Evolutionary conservation across 2,888 invertebrate species (phyloP).

Genomic region (Drosophila limbata): DNA sequence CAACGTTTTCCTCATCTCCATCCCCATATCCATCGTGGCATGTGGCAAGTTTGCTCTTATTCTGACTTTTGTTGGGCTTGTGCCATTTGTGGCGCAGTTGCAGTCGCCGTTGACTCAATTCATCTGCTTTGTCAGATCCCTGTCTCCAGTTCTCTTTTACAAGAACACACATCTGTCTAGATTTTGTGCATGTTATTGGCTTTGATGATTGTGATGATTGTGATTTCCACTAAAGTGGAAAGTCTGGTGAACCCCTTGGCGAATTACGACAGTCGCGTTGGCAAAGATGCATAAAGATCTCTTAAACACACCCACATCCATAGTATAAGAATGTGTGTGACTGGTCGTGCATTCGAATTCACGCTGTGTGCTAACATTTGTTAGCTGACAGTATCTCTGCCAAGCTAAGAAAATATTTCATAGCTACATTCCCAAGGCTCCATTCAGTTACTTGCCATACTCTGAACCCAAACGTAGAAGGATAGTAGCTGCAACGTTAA

Average conservation of each 20-base stretch:
- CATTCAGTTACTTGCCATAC: slow-evolving; percentile 10
- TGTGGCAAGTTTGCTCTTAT: slow-evolving; percentile 63
- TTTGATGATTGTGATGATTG: slow-evolving; percentile 67
- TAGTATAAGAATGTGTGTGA: slow-evolving; percentile 4
- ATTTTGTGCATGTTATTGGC: slow-evolving; percentile 70
- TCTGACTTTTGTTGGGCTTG: slow-evolving; percentile 43
- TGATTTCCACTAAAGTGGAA: slow-evolving; percentile 55
- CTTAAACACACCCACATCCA: neutral
- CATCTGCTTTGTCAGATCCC: slow-evolving; percentile 10
- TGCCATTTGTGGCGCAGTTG: slow-evolving; percentile 57
- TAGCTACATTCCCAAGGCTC: slow-evolving; percentile 11
- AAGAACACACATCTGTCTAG: slow-evolving; percentile 19
- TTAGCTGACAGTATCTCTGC: slow-evolving; percentile 33
- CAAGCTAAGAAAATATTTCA: slow-evolving; percentile 20
- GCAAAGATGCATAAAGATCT: slow-evolving; percentile 49
- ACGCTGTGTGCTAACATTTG: slow-evolving; percentile 18
- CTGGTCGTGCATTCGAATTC: slow-evolving; percentile 33
- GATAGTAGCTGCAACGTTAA: neutral
- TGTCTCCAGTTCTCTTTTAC: slow-evolving; percentile 1
- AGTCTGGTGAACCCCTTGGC: slow-evolving; percentile 80
- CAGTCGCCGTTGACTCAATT: slow-evolving; percentile 37
- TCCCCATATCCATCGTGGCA: slow-evolving; percentile 32
- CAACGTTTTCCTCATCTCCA: slow-evolving; percentile 15
- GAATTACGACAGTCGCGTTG: slow-evolving; percentile 41
- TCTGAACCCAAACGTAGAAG: neutral